These are phyloP conservation scores for Moxostoma hubbsi DNA, from an alignment of 2,797 vertebrate species.

Conservation along the genomic window DNA sequence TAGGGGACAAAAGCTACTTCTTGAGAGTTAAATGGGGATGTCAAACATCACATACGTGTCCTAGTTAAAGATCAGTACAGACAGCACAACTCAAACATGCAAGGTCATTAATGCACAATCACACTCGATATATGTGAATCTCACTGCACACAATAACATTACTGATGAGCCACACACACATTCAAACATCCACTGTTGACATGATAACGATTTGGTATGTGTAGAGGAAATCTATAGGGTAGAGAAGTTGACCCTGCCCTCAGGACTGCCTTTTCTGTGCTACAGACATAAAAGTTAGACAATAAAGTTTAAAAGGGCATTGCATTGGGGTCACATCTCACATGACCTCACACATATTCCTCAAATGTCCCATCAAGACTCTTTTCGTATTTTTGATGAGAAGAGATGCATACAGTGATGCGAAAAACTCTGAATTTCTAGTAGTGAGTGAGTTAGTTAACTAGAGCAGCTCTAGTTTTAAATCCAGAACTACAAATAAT, in stretches of 20 bases:
- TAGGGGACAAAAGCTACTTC: too few relatives aligned
- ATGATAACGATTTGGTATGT: slow-evolving; percentile 38
- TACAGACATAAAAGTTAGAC: slow-evolving; percentile 24
- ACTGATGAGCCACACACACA: slow-evolving; percentile 36
- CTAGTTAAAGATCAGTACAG: background rate
- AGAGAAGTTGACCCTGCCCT: slow-evolving; percentile 21
- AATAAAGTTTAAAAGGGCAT: slow-evolving; percentile 27
- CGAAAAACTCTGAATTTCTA: background rate
- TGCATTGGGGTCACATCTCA: background rate
- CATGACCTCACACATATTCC: slow-evolving; percentile 1
- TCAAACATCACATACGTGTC: background rate
- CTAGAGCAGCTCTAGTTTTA: slow-evolving; percentile 1
- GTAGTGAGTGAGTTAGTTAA: background rate
- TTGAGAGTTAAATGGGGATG: too few relatives aligned
- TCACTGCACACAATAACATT: slow-evolving; percentile 23
- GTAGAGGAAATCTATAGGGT: slow-evolving; percentile 33
- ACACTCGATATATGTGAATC: slow-evolving; percentile 35
- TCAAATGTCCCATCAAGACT: background rate
- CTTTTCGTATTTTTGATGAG: slow-evolving; percentile 6
- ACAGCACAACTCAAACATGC: slow-evolving; percentile 2
- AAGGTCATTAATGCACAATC: slow-evolving; percentile 54
- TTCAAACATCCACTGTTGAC: slow-evolving; percentile 29
- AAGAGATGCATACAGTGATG: background rate
- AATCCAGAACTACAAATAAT: background rate
- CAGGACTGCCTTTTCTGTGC: slow-evolving; percentile 9